These are phyloP conservation scores for Peromyscus aztecus DNA, from an alignment of 2,797 vertebrate species.

Conservation along the genomic window DNA sequence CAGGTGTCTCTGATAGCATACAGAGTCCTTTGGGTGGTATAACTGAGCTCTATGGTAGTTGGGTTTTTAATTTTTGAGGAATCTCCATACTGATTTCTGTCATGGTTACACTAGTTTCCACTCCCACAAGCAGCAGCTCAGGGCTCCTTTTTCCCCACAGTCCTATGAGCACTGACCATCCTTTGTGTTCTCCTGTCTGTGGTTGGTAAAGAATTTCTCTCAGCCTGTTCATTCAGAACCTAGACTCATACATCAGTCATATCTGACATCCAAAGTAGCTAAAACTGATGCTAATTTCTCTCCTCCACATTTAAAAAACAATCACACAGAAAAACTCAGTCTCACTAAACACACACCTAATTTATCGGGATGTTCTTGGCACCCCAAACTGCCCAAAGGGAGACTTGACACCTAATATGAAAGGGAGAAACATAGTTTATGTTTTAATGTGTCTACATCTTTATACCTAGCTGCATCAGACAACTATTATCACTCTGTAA, in stretches of 20 bases:
- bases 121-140: not conserved
- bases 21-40: not conserved
- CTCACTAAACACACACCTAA: not conserved
- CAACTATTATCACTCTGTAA: not conserved
- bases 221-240: not conserved
- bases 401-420: not conserved
- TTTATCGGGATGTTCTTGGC: not conserved
- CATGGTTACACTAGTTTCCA: not conserved
- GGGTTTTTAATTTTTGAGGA: not conserved
- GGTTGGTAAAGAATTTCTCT: not conserved
- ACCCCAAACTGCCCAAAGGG: not conserved
- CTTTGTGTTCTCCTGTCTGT: not conserved
- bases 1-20: not conserved
- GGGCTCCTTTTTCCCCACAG: not conserved
- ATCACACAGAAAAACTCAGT: not conserved
- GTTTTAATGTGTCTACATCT: not conserved
- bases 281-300: not conserved
- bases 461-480: not conserved
- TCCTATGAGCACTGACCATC: not conserved
- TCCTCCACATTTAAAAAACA: not conserved
- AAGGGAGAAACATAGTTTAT: constrained; percentile 15
- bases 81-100: not conserved
- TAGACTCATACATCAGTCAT: not conserved
- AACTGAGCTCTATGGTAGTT: not conserved
- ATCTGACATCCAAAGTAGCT: not conserved